Evolutionary conservation across 2,113 vertebrate species (phyloP).

Genomic region (Megaleporinus macrocephalus): DNA sequence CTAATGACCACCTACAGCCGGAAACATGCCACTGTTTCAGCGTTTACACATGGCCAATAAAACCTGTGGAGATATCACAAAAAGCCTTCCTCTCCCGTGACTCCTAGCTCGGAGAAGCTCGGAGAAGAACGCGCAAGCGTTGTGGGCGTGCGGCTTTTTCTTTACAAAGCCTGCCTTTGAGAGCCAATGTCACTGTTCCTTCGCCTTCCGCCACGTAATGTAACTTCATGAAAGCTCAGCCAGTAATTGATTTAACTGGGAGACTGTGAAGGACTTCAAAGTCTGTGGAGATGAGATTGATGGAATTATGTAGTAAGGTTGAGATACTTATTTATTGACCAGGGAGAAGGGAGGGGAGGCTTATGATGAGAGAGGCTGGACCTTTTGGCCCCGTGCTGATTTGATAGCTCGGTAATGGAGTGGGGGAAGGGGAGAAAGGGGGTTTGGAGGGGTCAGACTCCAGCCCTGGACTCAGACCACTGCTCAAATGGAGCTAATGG

Average conservation of each 20-base stretch:
- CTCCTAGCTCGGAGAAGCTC: neutral
- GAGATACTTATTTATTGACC: conserved; percentile 68
- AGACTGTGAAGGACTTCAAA: conserved; percentile 67
- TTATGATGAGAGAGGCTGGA: conserved; percentile 61
- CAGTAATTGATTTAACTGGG: conserved; percentile 68
- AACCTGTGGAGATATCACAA: neutral
- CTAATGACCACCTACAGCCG: conserved; percentile 27
- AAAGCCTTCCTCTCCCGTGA: neutral
- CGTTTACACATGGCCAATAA: conserved; percentile 14
- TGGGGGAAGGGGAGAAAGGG: neutral
- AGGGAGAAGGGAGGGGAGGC: conserved; percentile 50
- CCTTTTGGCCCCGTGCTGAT: conserved; percentile 62
- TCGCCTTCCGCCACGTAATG: conserved; percentile 41
- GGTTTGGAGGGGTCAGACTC: conserved; percentile 43
- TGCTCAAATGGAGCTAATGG: conserved; percentile 46
- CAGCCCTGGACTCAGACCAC: conserved; percentile 37
- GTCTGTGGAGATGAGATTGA: conserved; percentile 65
- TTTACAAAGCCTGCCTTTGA: conserved; percentile 20
- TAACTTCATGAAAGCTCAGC: conserved; percentile 61
- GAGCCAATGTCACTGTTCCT: conserved; percentile 41
- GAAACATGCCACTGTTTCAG: neutral
- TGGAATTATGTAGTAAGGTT: conserved; percentile 61
- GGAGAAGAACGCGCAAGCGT: conserved; percentile 7
- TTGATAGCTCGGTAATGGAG: conserved; percentile 63
- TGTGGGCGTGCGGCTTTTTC: neutral